phyloP scores from a whole-genome alignment of 2,797 vertebrate genomes.

The Anisognathus igniventris region DNA sequence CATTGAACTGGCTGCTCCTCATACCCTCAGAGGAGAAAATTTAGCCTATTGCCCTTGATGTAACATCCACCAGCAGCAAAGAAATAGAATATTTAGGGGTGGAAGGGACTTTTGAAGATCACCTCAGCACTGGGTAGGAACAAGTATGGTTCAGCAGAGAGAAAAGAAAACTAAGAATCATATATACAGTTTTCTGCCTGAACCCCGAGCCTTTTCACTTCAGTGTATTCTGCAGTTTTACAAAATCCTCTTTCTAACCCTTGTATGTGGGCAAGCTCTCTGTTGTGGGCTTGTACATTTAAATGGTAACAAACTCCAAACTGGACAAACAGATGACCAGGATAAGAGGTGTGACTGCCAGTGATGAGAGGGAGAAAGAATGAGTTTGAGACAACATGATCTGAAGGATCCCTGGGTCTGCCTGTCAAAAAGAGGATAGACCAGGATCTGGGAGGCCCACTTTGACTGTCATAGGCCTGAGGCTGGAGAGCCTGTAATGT shows the following conservation, averaged over 20 bases:
- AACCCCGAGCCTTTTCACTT: neutral
- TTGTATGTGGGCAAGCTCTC: neutral
- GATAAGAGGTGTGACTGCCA: neutral
- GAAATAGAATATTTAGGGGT: neutral
- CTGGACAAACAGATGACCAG: neutral
- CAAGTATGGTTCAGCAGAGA: neutral
- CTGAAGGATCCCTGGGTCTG: neutral
- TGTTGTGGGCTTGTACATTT: neutral
- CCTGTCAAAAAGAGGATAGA: neutral
- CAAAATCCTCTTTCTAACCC: neutral
- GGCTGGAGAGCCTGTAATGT: neutral
- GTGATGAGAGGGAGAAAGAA: neutral
- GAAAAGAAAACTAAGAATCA: neutral
- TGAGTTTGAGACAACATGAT: neutral
- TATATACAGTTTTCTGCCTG: neutral
- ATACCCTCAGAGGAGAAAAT: neutral
- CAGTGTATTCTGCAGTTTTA: neutral
- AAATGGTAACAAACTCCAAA: neutral
- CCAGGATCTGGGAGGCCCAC: neutral
- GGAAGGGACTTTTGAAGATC: neutral
- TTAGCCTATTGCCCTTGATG: neutral
- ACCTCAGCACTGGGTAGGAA: fast-evolving
- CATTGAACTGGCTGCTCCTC: neutral
- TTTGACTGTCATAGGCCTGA: neutral
- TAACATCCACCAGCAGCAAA: neutral